These are phyloP conservation scores for Pandion haliaetus DNA, from an alignment of 2,113 vertebrate genomes.

Conservation along the genomic window DNA sequence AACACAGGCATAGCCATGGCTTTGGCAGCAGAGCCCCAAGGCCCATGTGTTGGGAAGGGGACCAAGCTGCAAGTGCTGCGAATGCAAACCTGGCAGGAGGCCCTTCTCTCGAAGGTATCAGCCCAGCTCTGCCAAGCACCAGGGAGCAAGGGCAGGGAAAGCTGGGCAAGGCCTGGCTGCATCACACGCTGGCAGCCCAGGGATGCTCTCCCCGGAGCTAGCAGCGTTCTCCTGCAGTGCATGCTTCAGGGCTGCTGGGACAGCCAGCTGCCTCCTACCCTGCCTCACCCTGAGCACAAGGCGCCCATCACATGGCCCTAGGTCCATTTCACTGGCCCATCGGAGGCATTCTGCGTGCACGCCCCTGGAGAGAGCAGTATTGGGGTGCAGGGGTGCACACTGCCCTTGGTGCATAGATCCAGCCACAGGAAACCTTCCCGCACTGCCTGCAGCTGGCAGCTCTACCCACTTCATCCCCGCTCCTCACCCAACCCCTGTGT, in stretches of 20 bases:
- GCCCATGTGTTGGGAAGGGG: rapidly evolving
- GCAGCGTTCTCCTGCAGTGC: background rate
- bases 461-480: background rate
- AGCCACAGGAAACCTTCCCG: background rate
- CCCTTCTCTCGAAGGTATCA: background rate
- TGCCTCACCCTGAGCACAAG: background rate
- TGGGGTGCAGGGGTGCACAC: background rate
- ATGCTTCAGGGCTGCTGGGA: background rate
- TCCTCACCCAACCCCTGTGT: background rate
- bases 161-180: background rate
- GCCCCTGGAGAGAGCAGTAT: background rate
- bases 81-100: background rate
- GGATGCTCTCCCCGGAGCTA: background rate
- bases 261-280: background rate
- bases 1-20: rapidly evolving
- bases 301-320: background rate
- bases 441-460: background rate
- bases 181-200: background rate
- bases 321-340: no score
- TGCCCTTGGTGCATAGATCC: background rate
- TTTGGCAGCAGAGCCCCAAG: background rate
- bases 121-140: background rate
- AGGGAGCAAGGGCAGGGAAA: background rate
- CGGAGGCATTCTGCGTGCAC: background rate
- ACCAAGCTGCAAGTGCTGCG: background rate